Base-by-base conservation (phyloP, 2,888 invertebrate species). In the Rapana venosa region DNA sequence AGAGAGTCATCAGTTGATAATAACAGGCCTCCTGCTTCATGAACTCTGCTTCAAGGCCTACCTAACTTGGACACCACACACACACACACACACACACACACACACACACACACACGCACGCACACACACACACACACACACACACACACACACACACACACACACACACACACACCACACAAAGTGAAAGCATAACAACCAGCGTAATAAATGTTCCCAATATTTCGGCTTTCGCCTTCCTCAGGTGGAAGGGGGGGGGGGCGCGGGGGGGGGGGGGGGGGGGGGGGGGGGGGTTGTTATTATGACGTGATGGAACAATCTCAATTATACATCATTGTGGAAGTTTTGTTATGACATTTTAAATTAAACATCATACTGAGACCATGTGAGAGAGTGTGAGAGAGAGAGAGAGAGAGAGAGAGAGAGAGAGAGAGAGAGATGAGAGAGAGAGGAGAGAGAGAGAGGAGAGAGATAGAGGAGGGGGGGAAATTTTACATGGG, bases 361-460 rank as follows among this genome's bases (percentile, higher is more conserved):
- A 13, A 17, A 20, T 61, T 61, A 61, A 61, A 61, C 20, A 61
- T 17, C 20, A 20, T 4, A 61, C 13, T 13, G 20, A 83, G 30
- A 83, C 11, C n/a, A 32, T 30, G 83, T 2, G 83, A 83, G 83
- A 83, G 83, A 83, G 83, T 30, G 30, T 13, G 30, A 32, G 83
- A 83, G 83, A 83, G 83, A 83, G 83, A 83, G 83, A 83, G 83
- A 32, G 79, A 32, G 36, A 36, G 83, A 83, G 83, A 83, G 83
- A 83, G 83, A 47, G 84, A 84, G 47, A 84, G 84, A 84, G 35
- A 84, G 84, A 86, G 56, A 86, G 26, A 81, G 56, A 56, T n/a
- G 35, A 58, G 5, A 77, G 30, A 81, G 58, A 56, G 79, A 56
- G n/a, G 74, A 58, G 58, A n/a, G 58, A 74, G 36, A 11, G 47